A percentile compares a stretch with the other conserved stretches of the same genome.
phyloP scores from a whole-genome alignment of 2,888 invertebrate genomes.

The Tuta absoluta region DNA sequence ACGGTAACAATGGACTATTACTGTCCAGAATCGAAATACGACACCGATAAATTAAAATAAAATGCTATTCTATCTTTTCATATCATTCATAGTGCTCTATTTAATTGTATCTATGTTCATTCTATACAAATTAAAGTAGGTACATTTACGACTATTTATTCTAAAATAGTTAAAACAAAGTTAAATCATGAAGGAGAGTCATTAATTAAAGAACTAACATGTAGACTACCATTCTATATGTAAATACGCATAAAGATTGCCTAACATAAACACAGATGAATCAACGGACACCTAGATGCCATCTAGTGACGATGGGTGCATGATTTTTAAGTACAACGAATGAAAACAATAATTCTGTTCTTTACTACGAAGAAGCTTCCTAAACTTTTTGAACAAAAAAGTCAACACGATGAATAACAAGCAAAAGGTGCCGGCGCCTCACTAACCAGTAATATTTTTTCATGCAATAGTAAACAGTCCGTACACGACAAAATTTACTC shows the following conservation, averaged over 20 bases:
- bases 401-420: background rate
- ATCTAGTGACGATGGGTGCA: conserved; percentile 28
- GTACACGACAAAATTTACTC: background rate
- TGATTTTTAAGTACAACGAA: conserved; percentile 10
- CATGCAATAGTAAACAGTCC: background rate
- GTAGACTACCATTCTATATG: no score
- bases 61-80: no score
- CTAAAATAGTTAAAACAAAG: no score
- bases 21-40: no score
- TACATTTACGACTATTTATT: no score
- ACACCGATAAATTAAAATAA: no score
- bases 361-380: conserved; percentile 20
- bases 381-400: background rate
- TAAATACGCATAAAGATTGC: background rate
- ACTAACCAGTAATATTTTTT: background rate
- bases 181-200: no score
- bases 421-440: background rate
- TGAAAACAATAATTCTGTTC: conserved; percentile 28
- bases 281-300: conserved; percentile 31
- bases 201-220: no score
- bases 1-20: no score
- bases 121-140: no score
- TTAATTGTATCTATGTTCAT: no score
- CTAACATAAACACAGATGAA: background rate
- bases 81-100: no score